Conservation (phyloP, 35 echinoderm and acorn worm genomes). For the Patiria miniata region DNA sequence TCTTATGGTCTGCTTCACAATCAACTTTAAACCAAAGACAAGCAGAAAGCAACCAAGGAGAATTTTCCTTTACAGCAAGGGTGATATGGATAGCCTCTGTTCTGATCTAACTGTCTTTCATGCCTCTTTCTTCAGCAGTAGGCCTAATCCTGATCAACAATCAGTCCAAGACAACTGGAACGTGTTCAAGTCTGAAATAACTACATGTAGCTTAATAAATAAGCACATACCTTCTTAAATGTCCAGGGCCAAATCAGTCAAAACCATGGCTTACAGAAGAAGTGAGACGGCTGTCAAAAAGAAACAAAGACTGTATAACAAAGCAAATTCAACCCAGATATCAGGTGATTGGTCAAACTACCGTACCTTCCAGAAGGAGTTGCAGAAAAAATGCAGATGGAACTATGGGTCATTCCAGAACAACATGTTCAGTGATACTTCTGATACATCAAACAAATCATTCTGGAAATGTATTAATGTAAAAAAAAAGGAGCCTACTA, state of each 20-base stretch:
- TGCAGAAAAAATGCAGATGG: neutral
- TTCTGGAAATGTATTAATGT: slow-evolving; percentile 30
- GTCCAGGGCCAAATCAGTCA: neutral
- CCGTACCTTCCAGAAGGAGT: neutral
- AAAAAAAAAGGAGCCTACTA: neutral
- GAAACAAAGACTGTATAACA: neutral
- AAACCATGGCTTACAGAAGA: neutral
- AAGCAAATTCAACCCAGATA: neutral
- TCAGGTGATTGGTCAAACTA: neutral
- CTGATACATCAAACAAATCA: neutral
- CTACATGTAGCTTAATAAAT: neutral
- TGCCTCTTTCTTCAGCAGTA: too few relatives aligned
- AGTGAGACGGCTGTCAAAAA: neutral
- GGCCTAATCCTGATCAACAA: neutral
- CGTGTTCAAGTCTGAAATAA: neutral
- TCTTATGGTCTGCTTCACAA: slow-evolving; percentile 16
- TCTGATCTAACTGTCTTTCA: neutral
- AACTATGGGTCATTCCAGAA: slow-evolving; percentile 34
- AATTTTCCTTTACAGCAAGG: slow-evolving; percentile 11
- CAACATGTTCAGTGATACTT: neutral
- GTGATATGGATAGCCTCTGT: neutral
- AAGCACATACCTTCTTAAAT: neutral
- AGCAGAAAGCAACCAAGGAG: neutral
- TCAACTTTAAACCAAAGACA: slow-evolving; percentile 22
- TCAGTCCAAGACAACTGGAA: neutral